Evolutionary conservation across 2,888 invertebrate genomes (phyloP), one percentile per base, ranked within the genome.

Genomic region (Drosophila silvestris): DNA sequence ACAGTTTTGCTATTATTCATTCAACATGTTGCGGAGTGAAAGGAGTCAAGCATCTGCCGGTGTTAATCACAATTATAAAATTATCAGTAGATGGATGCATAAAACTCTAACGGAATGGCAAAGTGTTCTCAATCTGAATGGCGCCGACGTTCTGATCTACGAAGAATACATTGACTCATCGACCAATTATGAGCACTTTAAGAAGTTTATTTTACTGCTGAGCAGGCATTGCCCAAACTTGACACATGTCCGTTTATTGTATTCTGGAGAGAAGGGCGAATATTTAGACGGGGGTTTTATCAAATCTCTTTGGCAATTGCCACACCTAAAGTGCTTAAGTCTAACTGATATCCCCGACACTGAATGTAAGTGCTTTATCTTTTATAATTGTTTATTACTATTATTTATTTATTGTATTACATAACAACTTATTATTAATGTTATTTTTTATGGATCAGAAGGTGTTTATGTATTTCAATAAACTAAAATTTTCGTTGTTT

Each of bases 151-250:
- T 5, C 28, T 63, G 10, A 44, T 74, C 19, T 74, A 69, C 47
- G 75, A 74, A 30, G 74, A 74, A 60, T 63, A 68, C 19, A 61
- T 75, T n/a, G 74, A 74, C 39, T 68, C 41, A 37, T 56, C 75
- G 14, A 63, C 41, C 2, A 68, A 59, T 26, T 6, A 3, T 2
- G 51, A 51, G 5, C 51, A 74, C 50, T 69, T 74, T 39, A n/a
- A 37, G 0, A 59, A 59, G 6, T 74, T 44, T 44, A 30, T 69
- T 6, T 19, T 32, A 26, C 35, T 74, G 28, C 30, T 74, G 22
- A 19, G 22, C 4, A 30, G 63, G 52, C 28, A 63, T 59, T 74
- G 75, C 37, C 58, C 68, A 12, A 74, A 74, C 14, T 44, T 74
- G 30, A 56, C 33, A 28, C 68, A 74, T 44, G 74, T 60, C 39